Conservation (phyloP, 2,888 invertebrate genomes). For the Habrosyne pyritoides region DNA sequence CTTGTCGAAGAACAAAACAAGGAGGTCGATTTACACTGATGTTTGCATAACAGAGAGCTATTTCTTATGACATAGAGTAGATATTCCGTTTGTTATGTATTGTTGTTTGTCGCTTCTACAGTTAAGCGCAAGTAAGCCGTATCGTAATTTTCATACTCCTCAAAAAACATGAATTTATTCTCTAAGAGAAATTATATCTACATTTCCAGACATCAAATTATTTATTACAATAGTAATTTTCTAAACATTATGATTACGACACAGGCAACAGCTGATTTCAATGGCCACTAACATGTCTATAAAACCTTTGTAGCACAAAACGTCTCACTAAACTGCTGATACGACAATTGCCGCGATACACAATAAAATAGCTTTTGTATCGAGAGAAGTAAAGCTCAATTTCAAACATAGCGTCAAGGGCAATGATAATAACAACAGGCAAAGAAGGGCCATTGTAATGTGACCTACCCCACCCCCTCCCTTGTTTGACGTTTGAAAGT, state of each 20-base stretch:
- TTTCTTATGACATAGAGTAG: not conserved
- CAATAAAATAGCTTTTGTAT: slow-evolving; percentile 44
- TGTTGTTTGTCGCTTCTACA: too few species aligned
- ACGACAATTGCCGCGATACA: slow-evolving; percentile 39
- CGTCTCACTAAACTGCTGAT: slow-evolving; percentile 68
- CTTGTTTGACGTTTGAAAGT: slow-evolving; percentile 29
- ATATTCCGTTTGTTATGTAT: too few species aligned
- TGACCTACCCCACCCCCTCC: slow-evolving; percentile 42
- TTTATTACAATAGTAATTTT: not conserved
- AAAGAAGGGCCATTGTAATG: slow-evolving; percentile 62
- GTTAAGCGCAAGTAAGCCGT: too few species aligned
- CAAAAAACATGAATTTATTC: too few species aligned
- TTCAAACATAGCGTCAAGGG: slow-evolving; percentile 52
- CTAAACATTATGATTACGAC: slow-evolving; percentile 1
- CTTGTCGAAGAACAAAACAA: too few species aligned
- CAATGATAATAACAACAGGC: slow-evolving; percentile 76
- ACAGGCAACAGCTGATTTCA: slow-evolving; percentile 54
- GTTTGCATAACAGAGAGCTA: too few species aligned
- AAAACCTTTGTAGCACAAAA: slow-evolving; percentile 68
- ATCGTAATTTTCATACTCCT: too few species aligned
- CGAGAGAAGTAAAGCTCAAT: slow-evolving; percentile 53
- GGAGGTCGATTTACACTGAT: too few species aligned
- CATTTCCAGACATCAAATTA: not conserved
- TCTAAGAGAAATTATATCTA: too few species aligned
- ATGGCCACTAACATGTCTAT: slow-evolving; percentile 61